Conservation (phyloP, 2,797 vertebrate species). For the Pelodytes ibericus region DNA sequence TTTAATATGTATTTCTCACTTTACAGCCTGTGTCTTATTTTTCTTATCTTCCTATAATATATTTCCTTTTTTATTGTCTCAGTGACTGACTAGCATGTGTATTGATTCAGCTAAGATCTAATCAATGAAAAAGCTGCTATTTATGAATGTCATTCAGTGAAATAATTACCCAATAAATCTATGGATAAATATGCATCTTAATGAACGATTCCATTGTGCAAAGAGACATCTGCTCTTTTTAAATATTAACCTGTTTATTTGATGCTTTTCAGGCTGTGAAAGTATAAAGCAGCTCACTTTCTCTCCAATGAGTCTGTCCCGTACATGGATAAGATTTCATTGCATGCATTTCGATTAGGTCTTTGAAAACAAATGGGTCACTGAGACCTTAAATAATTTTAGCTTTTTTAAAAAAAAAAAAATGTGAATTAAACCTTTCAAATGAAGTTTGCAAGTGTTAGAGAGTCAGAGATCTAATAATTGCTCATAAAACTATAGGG, state of each 20-base stretch:
- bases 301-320: no score
- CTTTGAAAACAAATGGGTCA: no score
- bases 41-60: background rate
- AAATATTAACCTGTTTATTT: conserved; percentile 19
- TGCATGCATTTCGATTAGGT: no score
- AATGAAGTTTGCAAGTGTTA: no score
- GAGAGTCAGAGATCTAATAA: no score
- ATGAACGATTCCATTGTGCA: conserved; percentile 25
- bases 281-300: background rate
- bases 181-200: conserved; percentile 19
- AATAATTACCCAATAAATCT: conserved; percentile 37
- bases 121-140: conserved; percentile 30
- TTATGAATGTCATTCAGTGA: conserved; percentile 31
- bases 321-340: no score
- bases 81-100: conserved; percentile 8
- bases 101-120: conserved; percentile 16
- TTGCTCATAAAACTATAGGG: no score
- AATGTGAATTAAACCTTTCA: no score
- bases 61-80: background rate
- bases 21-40: background rate
- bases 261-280: background rate
- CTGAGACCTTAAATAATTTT: no score
- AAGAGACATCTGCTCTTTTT: conserved; percentile 20
- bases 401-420: no score
- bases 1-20: no score